Evolutionary conservation across 2,113 vertebrate species (phyloP), one percentile per base, ranked within the genome.

Genomic region (Zosterops borbonicus): DNA sequence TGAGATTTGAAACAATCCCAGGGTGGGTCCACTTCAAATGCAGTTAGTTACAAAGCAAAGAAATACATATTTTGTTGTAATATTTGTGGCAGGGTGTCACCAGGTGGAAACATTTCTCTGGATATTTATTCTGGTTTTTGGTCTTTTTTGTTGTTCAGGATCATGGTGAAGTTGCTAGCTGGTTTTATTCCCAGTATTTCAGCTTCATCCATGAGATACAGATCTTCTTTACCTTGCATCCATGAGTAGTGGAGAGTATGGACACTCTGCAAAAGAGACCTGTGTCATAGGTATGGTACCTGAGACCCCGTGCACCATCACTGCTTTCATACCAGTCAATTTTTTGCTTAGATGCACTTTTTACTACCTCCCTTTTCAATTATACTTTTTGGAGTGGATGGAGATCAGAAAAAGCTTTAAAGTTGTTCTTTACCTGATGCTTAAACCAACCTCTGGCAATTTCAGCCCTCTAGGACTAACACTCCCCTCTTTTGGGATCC

Each of bases 191-290:
- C 41, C 65, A 42, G 4, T 63, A 27, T 71, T 91, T 90, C 42
- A 41, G 39, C 59, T 94, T 94, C 39, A 53, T n/a, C 47, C 46
- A 9, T 24, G 7, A 37, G 27, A 29, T 27, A 15, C 7, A 4
- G 14, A 4, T 52, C n/a, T 69, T 90, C 73, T 93, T 63, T 49
- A 56, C 17, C 42, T 96, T 52, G 33, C 12, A 8, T 60, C 42
- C n/a, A 6, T 47, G 19, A 42, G 35, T n/a, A 13, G 44, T 4
- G 18, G 28, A 78, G 22, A 63, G 7, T 9, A 25, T 8, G 14
- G 56, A 18, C 8, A 56, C 8, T 73, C 96, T 96, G 79, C 37
- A 88, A 87, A 91, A 94, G 59, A 97, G 39, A 83, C 12, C 22
- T 5, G 4, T 50, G 59, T 73, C 53, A 70, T 6, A 39, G 37